Base-by-base conservation (phyloP, 2,797 vertebrate genomes). In the Eupleurogrammus muticus region DNA sequence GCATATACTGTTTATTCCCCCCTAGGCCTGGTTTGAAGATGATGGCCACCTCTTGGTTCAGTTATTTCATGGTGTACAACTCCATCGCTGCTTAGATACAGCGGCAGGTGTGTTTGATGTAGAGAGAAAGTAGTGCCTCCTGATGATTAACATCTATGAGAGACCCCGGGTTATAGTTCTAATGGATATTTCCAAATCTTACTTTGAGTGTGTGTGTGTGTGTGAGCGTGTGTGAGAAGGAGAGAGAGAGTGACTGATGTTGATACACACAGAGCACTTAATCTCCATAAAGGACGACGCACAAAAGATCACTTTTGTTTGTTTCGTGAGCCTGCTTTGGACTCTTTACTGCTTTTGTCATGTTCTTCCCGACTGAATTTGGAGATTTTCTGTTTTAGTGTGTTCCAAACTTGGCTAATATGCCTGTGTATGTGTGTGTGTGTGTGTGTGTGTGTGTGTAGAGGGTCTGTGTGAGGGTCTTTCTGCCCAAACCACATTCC, bases 61-160 rank as follows among this genome's bases (percentile, higher is more conserved):
- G 62, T 81, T 85, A 67, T 86, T 88, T 76, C 88, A 66, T 40
- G 61, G 57, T 61, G 58, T 68, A n/a, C 69, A 57, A 64, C 77
- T 86, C 70, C 77, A 82, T 86, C 72, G 60, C 60, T 56, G 80
- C 54, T 55, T 89, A 82, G 84, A 86, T 87, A 87, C 69, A 71
- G 66, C 48, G 62, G 76, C 78, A 87, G 77, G 83, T 88, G 83
- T 81, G 73, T 81, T 79, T 77, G 77, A 85, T 77, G 76, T 66
- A 57, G 56, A 55, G 81, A 66, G 73, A 73, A 81, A 70, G 54
- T 73, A 70, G 70, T 65, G 67, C 49, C 80, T 82, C 83, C 72
- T 84, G 86, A 89, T 79, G 84, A 82, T 59, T 72, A 32, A 16
- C 64, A 79, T 74, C 62, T 21, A 28, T 66, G 50, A 49, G 51